phyloP scores from a whole-genome alignment of 2,113 vertebrate species.

The Thomomys bottae region DNA sequence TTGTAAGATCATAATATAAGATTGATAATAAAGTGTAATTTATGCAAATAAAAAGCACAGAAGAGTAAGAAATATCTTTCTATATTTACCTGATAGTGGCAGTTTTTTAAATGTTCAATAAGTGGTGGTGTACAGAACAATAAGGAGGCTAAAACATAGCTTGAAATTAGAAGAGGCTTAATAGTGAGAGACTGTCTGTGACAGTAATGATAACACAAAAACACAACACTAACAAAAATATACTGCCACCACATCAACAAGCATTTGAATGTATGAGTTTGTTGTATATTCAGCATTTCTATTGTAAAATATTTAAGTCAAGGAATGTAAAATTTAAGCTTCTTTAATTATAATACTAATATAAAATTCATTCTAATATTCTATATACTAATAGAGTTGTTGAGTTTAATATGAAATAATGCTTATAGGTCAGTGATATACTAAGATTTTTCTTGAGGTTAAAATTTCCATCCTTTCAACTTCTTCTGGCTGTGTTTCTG shows the following conservation, averaged over 20 bases:
- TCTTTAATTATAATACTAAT: not conserved
- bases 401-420: not conserved
- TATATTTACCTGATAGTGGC: conserved; percentile 20
- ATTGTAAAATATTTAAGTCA: not conserved
- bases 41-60: not conserved
- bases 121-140: too few relatives aligned
- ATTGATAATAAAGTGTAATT: not conserved
- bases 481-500: too few relatives aligned
- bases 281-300: not conserved
- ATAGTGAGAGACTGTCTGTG: not conserved
- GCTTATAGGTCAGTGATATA: too few relatives aligned
- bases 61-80: not conserved
- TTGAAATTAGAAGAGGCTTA: not conserved
- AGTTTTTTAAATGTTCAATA: too few relatives aligned
- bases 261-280: not conserved
- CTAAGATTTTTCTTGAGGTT: too few relatives aligned
- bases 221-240: not conserved
- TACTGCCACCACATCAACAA: too few relatives aligned
- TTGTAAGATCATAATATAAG: not conserved
- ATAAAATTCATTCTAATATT: not conserved
- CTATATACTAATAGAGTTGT: not conserved
- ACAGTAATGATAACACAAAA: not conserved
- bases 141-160: too few relatives aligned
- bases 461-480: too few relatives aligned
- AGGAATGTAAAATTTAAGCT: not conserved